Evolutionary conservation across 2,797 vertebrate genomes (phyloP).

Genomic region (Trichosurus vulpecula): DNA sequence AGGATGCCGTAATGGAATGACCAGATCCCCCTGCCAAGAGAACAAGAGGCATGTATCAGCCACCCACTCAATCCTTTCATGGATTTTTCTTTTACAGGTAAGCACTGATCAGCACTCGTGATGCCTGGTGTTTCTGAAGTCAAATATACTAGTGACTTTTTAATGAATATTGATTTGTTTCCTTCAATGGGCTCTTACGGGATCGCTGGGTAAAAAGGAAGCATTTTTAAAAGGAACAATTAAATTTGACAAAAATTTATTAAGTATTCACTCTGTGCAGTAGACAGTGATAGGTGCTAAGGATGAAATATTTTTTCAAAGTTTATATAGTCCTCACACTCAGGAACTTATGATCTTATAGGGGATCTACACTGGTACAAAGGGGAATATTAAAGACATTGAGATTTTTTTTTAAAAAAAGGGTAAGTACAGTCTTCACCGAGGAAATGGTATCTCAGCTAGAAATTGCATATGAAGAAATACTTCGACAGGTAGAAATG

Average conservation of each 20-base stretch:
- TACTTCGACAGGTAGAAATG: background rate
- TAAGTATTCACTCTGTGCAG: background rate
- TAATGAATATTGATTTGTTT: background rate
- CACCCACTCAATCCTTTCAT: no score
- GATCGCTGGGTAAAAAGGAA: background rate
- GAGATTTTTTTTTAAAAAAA: background rate
- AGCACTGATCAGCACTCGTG: background rate
- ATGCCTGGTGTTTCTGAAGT: background rate
- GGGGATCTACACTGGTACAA: background rate
- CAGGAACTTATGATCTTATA: background rate
- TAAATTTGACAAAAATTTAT: background rate
- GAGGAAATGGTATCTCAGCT: background rate
- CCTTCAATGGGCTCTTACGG: background rate
- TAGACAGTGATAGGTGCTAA: background rate
- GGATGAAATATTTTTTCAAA: background rate
- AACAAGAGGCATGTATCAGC: accelerated
- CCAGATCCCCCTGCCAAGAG: no score
- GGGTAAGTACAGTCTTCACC: background rate
- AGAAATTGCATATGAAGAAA: background rate
- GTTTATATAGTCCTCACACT: background rate
- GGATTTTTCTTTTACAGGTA: background rate
- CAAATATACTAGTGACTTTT: background rate
- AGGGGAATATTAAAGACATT: background rate
- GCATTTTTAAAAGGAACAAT: background rate
- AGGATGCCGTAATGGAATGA: background rate